Base-by-base conservation (phyloP, 2,113 vertebrate genomes). In the Trematomus loennbergii region DNA sequence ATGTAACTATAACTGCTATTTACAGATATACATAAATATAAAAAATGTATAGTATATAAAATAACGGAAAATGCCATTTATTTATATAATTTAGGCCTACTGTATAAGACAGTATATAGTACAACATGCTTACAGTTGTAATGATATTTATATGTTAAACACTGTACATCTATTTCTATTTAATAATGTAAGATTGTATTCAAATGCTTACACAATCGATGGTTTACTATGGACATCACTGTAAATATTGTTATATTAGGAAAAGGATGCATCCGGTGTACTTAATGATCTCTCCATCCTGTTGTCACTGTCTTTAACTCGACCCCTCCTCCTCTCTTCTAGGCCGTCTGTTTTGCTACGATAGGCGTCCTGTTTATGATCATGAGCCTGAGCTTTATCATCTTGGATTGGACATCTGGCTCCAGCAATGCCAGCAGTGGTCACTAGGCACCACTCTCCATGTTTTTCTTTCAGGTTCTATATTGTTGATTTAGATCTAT, bases 371-470 rank as follows among this genome's bases (percentile, higher is more conserved):
- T 98, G 88, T 97, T 99, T 84, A 99, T 99, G 98, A 95, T 94
- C 88, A 99, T 99, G 98, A 99, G 98, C 70, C 94, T 99, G 87
- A 98, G 98, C 91, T 99, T 99, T 93, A 99, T 99, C 95, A 96
- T 99, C 95, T 97, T 96, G 9, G 97, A 99, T 79, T 99, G 98
- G 98, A 95, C 95, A 64, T 94, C 93, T 0, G 97, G 97, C 1
- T 95, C 84, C 48, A 92, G 91, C 84, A 96, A 90, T 85, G 95
- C 94, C 0, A 94, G 93, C 12, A 96, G 96, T 67, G 96, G 93
- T 90, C 98, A 99, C 91, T 99, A 99, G 94, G 81, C 72, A 40
- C n/a, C 68, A 5, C 72, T 53, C 29, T 71, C 57, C n/a, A 6
- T 49, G 65, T 46, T 12, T 33, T 11, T 46, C 55, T 55, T 80